A percentile compares a stretch with the other conserved stretches of the same genome.
Conservation (phyloP, 2,797 vertebrate genomes). For the Megalops cyprinoides region DNA sequence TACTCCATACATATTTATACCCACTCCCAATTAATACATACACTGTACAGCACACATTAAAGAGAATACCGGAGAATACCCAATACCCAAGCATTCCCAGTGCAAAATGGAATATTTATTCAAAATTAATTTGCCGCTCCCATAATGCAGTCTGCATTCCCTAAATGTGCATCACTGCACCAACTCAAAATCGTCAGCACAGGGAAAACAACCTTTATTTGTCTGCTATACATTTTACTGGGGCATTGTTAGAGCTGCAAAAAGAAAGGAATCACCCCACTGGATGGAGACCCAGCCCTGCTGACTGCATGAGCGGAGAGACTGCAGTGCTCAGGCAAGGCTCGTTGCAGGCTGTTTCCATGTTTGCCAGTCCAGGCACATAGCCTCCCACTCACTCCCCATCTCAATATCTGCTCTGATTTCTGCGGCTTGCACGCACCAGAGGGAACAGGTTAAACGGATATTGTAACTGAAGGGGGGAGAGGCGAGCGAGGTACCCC, state of each 20-base stretch:
- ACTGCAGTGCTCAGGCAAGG: neutral
- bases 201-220: neutral
- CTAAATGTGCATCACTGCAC: neutral
- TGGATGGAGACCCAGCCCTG: neutral
- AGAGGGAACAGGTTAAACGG: constrained; percentile 36
- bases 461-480: constrained; percentile 40
- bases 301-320: neutral
- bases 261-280: neutral
- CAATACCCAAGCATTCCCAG: too few species aligned
- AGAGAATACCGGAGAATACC: constrained; percentile 50
- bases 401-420: constrained; percentile 34
- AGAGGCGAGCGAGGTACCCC: constrained; percentile 26
- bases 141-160: too few species aligned
- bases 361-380: constrained; percentile 33
- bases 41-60: constrained; percentile 31
- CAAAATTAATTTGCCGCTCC: constrained; percentile 38
- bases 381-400: constrained; percentile 25
- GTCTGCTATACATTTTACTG: neutral
- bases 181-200: neutral
- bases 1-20: constrained; percentile 43
- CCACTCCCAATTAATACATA: constrained; percentile 46
- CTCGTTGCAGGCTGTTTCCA: neutral
- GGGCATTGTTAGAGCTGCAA: neutral
- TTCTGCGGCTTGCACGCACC: constrained; percentile 18
- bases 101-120: constrained; percentile 47